Evolutionary conservation across 2,888 invertebrate genomes (phyloP).

Genomic region (Phaonia tiefii): DNA sequence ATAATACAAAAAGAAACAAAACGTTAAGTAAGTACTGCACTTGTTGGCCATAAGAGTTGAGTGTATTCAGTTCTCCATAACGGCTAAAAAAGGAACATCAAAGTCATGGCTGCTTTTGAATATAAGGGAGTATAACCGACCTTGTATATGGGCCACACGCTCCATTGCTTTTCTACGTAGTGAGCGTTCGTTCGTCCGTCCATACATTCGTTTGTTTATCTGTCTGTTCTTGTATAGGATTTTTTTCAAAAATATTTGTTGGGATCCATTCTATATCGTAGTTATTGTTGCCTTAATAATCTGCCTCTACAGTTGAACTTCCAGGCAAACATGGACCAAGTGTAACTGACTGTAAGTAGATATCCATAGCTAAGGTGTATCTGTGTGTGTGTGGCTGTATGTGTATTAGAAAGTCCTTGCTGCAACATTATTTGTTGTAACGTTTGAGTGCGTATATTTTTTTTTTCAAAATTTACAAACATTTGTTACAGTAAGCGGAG

Average conservation of each 20-base stretch:
- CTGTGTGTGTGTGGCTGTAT: slow-evolving; percentile 32
- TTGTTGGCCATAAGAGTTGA: slow-evolving; percentile 6
- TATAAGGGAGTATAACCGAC: slow-evolving; percentile 23
- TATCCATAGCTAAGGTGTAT: not conserved
- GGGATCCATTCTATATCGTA: slow-evolving; percentile 2
- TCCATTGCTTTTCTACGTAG: slow-evolving; percentile 55
- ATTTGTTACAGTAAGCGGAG: not conserved
- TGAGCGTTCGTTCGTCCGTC: not conserved
- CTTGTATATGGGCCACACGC: slow-evolving; percentile 49
- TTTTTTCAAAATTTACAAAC: slow-evolving; percentile 39
- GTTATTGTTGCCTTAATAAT: slow-evolving; percentile 40
- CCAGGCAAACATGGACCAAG: slow-evolving; percentile 32
- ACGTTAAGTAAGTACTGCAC: slow-evolving; percentile 44
- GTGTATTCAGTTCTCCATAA: no score
- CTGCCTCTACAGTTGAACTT: slow-evolving; percentile 48
- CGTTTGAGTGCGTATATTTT: slow-evolving; percentile 31
- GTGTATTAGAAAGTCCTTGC: slow-evolving; percentile 3
- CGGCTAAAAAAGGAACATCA: no score
- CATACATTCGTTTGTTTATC: slow-evolving; percentile 17
- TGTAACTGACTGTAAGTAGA: not conserved
- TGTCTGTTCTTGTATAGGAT: slow-evolving; percentile 39
- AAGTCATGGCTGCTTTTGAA: not conserved
- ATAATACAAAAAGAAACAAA: slow-evolving; percentile 6
- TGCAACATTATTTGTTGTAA: slow-evolving; percentile 39
- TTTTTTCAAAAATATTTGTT: slow-evolving; percentile 16